Evolutionary conservation across 2,888 invertebrate genomes (phyloP).

Genomic region (Candidula unifasciata): DNA sequence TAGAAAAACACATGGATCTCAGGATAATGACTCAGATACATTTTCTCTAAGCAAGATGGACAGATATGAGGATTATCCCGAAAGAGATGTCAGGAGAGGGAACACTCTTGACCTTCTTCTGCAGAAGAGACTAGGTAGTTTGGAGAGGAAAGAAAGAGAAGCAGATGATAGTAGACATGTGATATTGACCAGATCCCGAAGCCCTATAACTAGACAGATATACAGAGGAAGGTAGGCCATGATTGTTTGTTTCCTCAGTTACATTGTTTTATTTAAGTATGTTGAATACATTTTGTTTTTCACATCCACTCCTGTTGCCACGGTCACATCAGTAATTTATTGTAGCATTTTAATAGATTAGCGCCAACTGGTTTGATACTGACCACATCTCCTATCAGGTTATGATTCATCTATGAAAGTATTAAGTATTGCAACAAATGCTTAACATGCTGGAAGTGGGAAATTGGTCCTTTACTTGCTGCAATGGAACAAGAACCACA

Average conservation of each 20-base stretch:
- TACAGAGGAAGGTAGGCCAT: constrained; percentile 3
- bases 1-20: background rate
- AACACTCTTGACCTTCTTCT: background rate
- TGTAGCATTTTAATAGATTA: too few species aligned
- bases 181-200: constrained; percentile 12
- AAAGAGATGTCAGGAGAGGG: background rate
- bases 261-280: background rate
- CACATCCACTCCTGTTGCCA: too few species aligned
- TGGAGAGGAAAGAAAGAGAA: background rate
- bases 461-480: too few species aligned
- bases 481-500: too few species aligned
- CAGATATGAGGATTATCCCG: background rate
- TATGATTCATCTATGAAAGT: too few species aligned
- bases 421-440: too few species aligned
- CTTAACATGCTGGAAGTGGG: too few species aligned
- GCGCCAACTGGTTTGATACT: too few species aligned
- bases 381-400: too few species aligned
- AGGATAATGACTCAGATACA: background rate
- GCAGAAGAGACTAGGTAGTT: constrained; percentile 1
- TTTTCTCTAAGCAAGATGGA: background rate
- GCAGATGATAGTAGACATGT: background rate
- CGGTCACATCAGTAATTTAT: too few species aligned
- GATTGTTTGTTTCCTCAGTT: background rate
- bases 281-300: too few species aligned
- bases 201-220: constrained; percentile 1